Evolutionary conservation across 92 coral and sea anemone genomes (phyloP), one percentile per base, ranked within the genome.

Genomic region (Meandrina meandrites): DNA sequence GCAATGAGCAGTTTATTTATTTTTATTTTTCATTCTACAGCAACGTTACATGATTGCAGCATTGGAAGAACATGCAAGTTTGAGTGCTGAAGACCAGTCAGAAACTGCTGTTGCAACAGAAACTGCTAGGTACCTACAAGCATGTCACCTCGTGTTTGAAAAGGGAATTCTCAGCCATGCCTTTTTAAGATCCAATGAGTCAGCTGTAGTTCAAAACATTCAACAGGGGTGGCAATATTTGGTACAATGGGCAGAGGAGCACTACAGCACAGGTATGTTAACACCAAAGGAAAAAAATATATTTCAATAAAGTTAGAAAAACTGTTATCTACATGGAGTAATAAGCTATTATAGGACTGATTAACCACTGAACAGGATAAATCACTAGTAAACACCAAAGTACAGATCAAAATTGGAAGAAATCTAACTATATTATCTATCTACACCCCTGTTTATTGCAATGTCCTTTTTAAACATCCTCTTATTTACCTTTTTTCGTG

Each of bases 81-180:
- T n/a, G 32, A 50, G 32, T 28, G 18, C 56, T 31, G 4, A 16
- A 73, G 30, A 18, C 45, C 68, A 35, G 19, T 82, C 51, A 4
- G 62, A 50, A 17, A 66, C 40, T 40, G 35, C 24, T n/a, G 64
- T 74, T 54, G 62, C 16, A 21, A 6, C 15, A 30, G 60, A 22
- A 54, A 77, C 81, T 32, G 90, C 81, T 51, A 78, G 37, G 57
- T 88, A 37, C 81, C 86, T 88, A 24, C 86, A 81, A 11, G 90
- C 90, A n/a, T 88, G 86, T 75, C 74, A 88, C 76, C 75, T 73
- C 30, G 11, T 88, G 4, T 88, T 88, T 88, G 90, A 88, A 47
- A 73, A 88, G 30, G 90, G 86, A 19, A 69, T 88, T n/a, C 86
- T 88, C 9, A 88, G 90, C 72, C 80, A 45, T 42, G 42, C 54